phyloP scores from a whole-genome alignment of 2,888 invertebrate genomes.

The Amphipoea lucens region DNA sequence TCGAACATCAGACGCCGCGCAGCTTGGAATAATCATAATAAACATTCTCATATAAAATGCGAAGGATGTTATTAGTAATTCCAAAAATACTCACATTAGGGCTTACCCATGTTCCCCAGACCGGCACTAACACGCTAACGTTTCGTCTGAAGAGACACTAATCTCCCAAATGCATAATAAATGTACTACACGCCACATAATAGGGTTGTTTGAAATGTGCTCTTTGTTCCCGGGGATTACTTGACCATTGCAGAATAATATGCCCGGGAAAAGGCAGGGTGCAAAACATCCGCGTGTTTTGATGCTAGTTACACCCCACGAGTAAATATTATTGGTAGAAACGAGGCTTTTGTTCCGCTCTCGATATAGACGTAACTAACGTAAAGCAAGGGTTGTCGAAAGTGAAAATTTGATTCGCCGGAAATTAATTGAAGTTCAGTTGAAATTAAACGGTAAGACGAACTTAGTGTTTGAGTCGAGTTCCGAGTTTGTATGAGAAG shows the following conservation, averaged over 20 bases:
- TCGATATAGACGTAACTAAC: conserved; percentile 8
- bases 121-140: conserved; percentile 19
- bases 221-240: conserved; percentile 30
- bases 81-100: neutral
- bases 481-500: conserved; percentile 28
- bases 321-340: conserved; percentile 2
- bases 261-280: neutral
- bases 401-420: conserved; percentile 27
- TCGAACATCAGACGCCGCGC: neutral
- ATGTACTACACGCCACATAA: conserved; percentile 19
- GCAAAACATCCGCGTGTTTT: neutral
- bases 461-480: conserved; percentile 42
- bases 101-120: neutral
- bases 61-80: conserved; percentile 1
- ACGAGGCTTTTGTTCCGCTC: neutral
- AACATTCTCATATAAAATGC: conserved; percentile 1
- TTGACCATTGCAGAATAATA: conserved; percentile 21
- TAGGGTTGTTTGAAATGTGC: conserved; percentile 8
- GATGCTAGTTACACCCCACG: neutral
- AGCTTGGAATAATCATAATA: neutral
- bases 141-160: conserved; percentile 43
- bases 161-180: conserved; percentile 56
- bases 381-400: conserved; percentile 14
- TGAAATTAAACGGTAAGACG: conserved; percentile 32
- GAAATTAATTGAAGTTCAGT: conserved; percentile 42